Conservation (phyloP, 2,797 vertebrate species). For the Cygnus olor region DNA sequence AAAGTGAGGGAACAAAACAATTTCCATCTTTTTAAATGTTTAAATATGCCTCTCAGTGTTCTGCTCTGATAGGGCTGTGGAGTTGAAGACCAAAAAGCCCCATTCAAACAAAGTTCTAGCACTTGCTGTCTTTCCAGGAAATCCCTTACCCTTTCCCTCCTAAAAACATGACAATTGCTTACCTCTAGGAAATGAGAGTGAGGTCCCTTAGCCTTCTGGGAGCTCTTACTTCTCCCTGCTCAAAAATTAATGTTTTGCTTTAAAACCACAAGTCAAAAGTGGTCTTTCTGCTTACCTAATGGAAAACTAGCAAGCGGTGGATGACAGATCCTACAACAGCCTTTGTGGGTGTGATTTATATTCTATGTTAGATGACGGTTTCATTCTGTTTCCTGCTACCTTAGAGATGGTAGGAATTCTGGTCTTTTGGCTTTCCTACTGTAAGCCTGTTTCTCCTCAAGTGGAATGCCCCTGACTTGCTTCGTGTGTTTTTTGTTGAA, state of each 20-base stretch:
- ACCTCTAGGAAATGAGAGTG: neutral
- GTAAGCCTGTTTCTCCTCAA: neutral
- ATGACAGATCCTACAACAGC: neutral
- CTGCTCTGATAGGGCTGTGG: neutral
- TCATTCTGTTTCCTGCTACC: neutral
- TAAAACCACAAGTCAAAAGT: neutral
- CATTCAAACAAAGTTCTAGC: neutral
- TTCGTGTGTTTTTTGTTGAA: neutral
- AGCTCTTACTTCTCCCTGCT: neutral
- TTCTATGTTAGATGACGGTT: neutral
- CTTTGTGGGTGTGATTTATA: neutral
- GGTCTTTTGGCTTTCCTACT: neutral
- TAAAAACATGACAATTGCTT: neutral
- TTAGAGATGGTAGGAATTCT: neutral
- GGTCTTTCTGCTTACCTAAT: neutral
- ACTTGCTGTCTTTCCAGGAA: neutral
- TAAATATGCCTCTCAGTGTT: neutral
- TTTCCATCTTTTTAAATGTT: neutral
- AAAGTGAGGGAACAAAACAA: neutral
- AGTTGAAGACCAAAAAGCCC: neutral
- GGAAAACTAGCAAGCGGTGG: neutral
- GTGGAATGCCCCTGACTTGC: neutral
- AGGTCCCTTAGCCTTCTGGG: neutral
- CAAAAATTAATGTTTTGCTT: neutral
- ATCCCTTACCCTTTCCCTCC: neutral